Evolutionary conservation across 2,797 vertebrate species (phyloP), one percentile per base, ranked within the genome.

Genomic region (Danio tinwini): DNA sequence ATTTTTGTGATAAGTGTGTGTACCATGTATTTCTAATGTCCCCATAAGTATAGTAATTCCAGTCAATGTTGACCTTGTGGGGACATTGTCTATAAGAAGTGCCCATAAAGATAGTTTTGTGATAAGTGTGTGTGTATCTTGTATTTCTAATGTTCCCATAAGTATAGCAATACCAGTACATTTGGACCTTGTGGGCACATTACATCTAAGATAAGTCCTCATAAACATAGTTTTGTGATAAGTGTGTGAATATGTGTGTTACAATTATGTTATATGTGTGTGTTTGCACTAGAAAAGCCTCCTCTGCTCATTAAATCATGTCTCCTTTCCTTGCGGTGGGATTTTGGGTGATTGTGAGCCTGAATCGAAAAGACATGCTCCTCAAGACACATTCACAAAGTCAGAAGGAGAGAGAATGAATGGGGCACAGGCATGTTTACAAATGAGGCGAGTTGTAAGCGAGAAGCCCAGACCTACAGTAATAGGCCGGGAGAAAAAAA

Each of bases 271-370:
- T 50, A 50, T 50, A 50, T 71, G 74, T 45, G 47, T 64, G 71
- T 29, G n/a, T 85, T 84, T 49, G 81, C 88, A 88, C 63, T 42
- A 55, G 84, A 87, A 83, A 82, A 82, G 85, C 85, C 80, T 85
- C 82, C 76, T 70, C 81, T 84, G 87, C 87, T 91, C 85, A 89
- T 91, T 90, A 90, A 91, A 89, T 64, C 82, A 72, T 82, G 65
- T 85, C 83, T 71, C 84, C 52, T 71, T 71, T 74, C 86, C 84
- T 53, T 64, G 82, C 80, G 21, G 47, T 80, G 75, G 80, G 58
- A 16, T 78, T 76, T 40, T 64, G 58, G 74, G 74, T 64, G 49
- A 16, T 44, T 73, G 68, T 79, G 77, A 73, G 59, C 50, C 55
- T 64, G 59, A 73, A 80, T 49, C 67, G 39, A 73, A 67, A 37